Evolutionary conservation across 2,113 vertebrate species (phyloP).

Genomic region (Thamnaconus septentrionalis): DNA sequence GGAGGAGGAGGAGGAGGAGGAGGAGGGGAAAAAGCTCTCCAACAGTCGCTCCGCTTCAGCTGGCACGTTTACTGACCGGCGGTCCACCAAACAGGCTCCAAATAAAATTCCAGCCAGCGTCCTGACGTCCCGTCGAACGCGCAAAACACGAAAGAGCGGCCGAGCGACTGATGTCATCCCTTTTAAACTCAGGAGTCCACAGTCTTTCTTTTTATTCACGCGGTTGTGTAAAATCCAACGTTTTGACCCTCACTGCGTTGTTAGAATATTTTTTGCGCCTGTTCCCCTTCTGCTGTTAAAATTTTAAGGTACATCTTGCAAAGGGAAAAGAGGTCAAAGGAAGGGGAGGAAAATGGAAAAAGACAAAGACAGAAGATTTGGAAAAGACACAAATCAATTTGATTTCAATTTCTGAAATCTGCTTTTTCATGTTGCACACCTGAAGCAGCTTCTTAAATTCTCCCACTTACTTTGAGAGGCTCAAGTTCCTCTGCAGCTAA

Average conservation of each 20-base stretch:
- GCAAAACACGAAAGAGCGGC: neutral
- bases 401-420: too few species aligned
- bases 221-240: neutral
- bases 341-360: too few species aligned
- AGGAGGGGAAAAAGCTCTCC: constrained; percentile 26
- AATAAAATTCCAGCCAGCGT: neutral
- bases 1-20: too few species aligned
- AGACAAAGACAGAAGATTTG: neutral
- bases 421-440: too few species aligned
- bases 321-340: neutral
- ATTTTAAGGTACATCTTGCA: neutral
- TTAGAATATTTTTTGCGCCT: too few species aligned
- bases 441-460: too few species aligned
- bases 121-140: constrained; percentile 5
- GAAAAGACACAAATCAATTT: neutral
- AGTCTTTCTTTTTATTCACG: neutral
- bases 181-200: neutral
- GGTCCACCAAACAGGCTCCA: neutral
- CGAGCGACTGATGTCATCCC: neutral
- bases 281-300: too few species aligned
- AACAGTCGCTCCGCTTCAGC: constrained; percentile 30
- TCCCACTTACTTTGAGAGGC: too few species aligned
- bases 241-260: too few species aligned
- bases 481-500: too few species aligned
- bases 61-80: constrained; percentile 29